Evolutionary conservation across 2,113 vertebrate genomes (phyloP).

Genomic region (Neomonachus schauinslandi): DNA sequence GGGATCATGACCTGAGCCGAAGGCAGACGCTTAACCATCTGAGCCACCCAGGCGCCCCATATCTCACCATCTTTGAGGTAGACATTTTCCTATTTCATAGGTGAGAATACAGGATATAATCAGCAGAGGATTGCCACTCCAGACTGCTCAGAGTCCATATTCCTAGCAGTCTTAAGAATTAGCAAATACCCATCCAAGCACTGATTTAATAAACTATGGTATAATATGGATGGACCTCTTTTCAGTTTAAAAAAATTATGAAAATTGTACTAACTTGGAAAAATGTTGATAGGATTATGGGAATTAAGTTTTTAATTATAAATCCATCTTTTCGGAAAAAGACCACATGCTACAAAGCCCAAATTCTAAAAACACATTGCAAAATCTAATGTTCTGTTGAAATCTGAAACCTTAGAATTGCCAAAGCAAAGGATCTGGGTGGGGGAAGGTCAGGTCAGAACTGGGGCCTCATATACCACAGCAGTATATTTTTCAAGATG

Average conservation of each 20-base stretch:
- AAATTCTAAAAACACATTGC: background rate
- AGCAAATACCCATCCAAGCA: background rate
- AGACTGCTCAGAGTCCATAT: background rate
- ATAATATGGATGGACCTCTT: background rate
- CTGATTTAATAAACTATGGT: background rate
- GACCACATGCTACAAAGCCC: background rate
- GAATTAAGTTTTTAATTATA: background rate
- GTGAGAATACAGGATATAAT: background rate
- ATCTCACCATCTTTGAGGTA: background rate
- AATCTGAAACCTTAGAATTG: background rate
- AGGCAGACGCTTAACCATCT: too few species aligned
- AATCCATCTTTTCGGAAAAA: constrained; percentile 11
- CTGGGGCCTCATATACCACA: background rate
- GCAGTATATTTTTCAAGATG: background rate
- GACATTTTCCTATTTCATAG: background rate
- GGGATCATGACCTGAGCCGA: too few species aligned
- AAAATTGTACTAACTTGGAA: background rate
- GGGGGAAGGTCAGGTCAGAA: background rate
- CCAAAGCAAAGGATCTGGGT: background rate
- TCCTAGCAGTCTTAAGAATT: background rate
- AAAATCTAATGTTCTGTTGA: background rate
- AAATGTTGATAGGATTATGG: background rate
- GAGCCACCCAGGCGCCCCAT: too few species aligned
- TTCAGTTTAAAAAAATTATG: background rate
- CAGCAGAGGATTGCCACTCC: background rate